These are phyloP conservation scores for Myoxocephalus aenaeus DNA, from an alignment of 2,797 vertebrate genomes.

Conservation along the genomic window DNA sequence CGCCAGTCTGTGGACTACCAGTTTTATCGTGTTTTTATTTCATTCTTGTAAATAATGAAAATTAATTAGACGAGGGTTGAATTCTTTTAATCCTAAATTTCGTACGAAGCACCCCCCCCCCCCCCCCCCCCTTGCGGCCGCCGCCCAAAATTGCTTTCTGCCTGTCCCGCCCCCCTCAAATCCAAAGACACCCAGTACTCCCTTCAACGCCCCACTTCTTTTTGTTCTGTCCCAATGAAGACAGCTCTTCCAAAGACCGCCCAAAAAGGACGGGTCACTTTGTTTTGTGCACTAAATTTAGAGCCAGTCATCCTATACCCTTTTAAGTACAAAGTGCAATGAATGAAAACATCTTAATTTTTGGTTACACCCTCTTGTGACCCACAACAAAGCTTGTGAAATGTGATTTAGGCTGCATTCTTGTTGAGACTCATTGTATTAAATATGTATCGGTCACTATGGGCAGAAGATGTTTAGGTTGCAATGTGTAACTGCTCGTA, in stretches of 20 bases:
- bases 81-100: constrained; percentile 68
- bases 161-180: constrained; percentile 39
- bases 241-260: constrained; percentile 89
- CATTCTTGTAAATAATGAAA: constrained; percentile 82
- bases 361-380: constrained; percentile 72
- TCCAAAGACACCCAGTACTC: constrained; percentile 67
- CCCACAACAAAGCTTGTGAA: constrained; percentile 67
- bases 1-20: constrained; percentile 60
- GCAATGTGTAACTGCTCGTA: constrained; percentile 21
- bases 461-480: constrained; percentile 30
- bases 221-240: constrained; percentile 64
- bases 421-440: constrained; percentile 28
- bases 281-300: constrained; percentile 86
- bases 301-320: constrained; percentile 81
- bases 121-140: constrained; percentile 40
- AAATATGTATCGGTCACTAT: constrained; percentile 38
- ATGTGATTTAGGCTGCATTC: constrained; percentile 40
- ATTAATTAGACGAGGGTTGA: constrained; percentile 77
- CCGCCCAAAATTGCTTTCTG: constrained; percentile 31
- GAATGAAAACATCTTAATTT: constrained; percentile 76
- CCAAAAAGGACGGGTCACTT: constrained; percentile 68
- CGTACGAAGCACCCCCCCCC: constrained; percentile 37
- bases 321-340: constrained; percentile 88
- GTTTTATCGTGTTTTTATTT: constrained; percentile 64
- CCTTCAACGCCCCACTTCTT: constrained; percentile 27